Percentiles rank a stretch among this genome's conserved stretches.
These are phyloP conservation scores for Clanis bilineata DNA, from an alignment of 2,888 invertebrate species.

Conservation along the genomic window DNA sequence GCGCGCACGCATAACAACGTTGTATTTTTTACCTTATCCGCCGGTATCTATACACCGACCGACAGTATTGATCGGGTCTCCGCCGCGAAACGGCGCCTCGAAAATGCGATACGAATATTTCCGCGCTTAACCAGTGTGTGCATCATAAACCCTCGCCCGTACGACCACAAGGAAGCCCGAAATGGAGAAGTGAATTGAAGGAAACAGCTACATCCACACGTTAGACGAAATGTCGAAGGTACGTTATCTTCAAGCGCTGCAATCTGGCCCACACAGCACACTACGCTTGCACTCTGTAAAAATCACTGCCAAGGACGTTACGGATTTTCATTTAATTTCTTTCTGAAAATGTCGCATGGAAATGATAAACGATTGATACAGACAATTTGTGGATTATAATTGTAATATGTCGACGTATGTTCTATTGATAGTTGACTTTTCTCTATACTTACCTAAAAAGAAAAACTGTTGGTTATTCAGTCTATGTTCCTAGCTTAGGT, in stretches of 20 bases:
- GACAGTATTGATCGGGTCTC: constrained; percentile 76
- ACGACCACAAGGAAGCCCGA: constrained; percentile 25
- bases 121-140: constrained; percentile 52
- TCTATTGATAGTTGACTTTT: background rate
- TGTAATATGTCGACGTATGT: background rate
- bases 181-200: constrained; percentile 56
- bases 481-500: background rate
- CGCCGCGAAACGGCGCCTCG: constrained; percentile 63
- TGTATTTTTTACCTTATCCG: constrained; percentile 67
- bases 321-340: constrained; percentile 14
- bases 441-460: too few species aligned
- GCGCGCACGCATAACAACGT: constrained; percentile 68
- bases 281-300: constrained; percentile 22
- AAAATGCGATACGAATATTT: constrained; percentile 60
- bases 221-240: constrained; percentile 75
- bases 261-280: background rate
- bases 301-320: constrained; percentile 51
- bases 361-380: background rate
- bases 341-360: background rate
- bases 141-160: constrained; percentile 32
- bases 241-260: constrained; percentile 34
- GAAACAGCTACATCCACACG: constrained; percentile 41
- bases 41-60: constrained; percentile 53
- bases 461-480: background rate
- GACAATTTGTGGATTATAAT: background rate